Percentiles rank a stretch among this genome's conserved stretches.
phyloP scores from a whole-genome alignment of 2,797 vertebrate species.

The Pygocentrus nattereri region DNA sequence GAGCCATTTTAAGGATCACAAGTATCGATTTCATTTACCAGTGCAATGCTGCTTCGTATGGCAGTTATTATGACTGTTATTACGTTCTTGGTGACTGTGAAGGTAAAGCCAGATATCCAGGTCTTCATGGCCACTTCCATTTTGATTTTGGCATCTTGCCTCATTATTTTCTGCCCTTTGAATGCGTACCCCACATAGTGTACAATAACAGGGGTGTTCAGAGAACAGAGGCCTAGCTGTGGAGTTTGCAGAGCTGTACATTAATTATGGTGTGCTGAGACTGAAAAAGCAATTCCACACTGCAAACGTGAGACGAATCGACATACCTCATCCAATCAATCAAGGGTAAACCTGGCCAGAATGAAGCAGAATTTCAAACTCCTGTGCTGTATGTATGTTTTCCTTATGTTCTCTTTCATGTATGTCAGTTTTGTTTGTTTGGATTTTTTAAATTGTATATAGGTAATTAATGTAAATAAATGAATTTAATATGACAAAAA shows the following conservation, averaged over 20 bases:
- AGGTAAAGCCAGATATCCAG: background rate
- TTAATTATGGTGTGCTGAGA: constrained; percentile 47
- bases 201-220: background rate
- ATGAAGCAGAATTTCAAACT: constrained; percentile 24
- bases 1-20: constrained; percentile 44
- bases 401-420: constrained; percentile 28
- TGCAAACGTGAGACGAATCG: constrained; percentile 52
- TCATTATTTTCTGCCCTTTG: background rate
- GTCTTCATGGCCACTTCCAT: background rate
- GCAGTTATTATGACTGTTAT: constrained; percentile 26
- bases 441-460: background rate
- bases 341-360: constrained; percentile 38
- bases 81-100: constrained; percentile 12
- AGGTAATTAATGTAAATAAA: too few relatives aligned
- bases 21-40: constrained; percentile 47
- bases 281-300: constrained; percentile 49
- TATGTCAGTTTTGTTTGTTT: background rate
- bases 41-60: background rate
- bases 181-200: background rate
- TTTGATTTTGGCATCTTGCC: background rate
- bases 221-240: background rate
- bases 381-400: background rate
- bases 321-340: constrained; percentile 47
- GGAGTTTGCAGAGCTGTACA: constrained; percentile 35
- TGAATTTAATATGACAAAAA: background rate